Evolutionary conservation across 1,140 invertebrate genomes (phyloP).

Genomic region (Pseudomyrmex gracilis): DNA sequence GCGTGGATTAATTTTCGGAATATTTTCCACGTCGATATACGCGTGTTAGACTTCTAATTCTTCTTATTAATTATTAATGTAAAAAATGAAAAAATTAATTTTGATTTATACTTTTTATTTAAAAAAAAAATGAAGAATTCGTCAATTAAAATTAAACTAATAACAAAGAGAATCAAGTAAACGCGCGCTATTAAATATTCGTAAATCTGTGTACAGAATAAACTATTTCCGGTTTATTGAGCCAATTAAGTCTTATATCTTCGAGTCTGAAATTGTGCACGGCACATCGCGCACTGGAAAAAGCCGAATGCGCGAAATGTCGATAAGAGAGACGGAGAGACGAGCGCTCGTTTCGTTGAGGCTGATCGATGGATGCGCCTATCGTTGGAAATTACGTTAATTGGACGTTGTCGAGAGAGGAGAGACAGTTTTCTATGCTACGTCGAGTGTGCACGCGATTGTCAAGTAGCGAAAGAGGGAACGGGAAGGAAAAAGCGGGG

Average conservation of each 20-base stretch:
- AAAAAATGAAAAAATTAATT: too few relatives aligned
- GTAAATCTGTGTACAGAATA: background rate
- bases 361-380: constrained; percentile 71
- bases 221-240: background rate
- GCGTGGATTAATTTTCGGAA: background rate
- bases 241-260: constrained; percentile 19
- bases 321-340: constrained; percentile 14
- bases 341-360: constrained; percentile 53
- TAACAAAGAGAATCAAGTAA: constrained; percentile 5
- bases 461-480: constrained; percentile 58
- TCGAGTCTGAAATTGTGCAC: constrained; percentile 22
- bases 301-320: constrained; percentile 19
- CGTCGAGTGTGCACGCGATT: constrained; percentile 66
- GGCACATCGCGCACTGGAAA: background rate
- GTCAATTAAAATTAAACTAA: background rate
- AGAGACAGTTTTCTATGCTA: constrained; percentile 75
- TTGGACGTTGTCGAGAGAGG: constrained; percentile 76
- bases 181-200: background rate
- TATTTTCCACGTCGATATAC: background rate
- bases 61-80: background rate
- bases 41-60: background rate
- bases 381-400: constrained; percentile 75
- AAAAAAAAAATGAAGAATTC: constrained; percentile 23
- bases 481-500: constrained; percentile 5
- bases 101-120: too few relatives aligned